Evolutionary conservation across 2,888 invertebrate genomes (phyloP).

Genomic region (Stenurella melanura): DNA sequence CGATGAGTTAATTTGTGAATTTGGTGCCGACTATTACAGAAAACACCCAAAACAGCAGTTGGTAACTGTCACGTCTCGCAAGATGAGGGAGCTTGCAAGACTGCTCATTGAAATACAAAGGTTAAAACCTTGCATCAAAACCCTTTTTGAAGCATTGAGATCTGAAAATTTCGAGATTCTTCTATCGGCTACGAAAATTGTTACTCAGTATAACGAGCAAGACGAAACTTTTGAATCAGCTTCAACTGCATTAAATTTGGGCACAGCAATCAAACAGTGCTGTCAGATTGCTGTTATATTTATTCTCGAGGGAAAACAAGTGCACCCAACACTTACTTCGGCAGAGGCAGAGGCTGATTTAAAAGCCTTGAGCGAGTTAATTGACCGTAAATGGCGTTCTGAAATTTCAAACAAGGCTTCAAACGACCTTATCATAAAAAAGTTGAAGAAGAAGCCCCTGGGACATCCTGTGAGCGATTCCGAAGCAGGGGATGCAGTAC

Average conservation of each 20-base stretch:
- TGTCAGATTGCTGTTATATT: background rate
- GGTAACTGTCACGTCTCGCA: background rate
- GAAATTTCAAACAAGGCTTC: background rate
- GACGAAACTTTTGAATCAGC: background rate
- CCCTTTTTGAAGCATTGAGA: background rate
- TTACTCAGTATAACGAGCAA: background rate
- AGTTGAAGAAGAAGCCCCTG: background rate
- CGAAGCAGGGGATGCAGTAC: no score
- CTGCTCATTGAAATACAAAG: background rate
- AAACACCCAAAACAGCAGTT: background rate
- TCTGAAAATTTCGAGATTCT: background rate
- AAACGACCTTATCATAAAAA: conserved; percentile 38
- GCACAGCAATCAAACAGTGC: background rate
- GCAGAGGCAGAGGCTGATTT: background rate
- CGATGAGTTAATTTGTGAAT: background rate
- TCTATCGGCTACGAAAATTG: background rate
- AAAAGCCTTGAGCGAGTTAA: background rate
- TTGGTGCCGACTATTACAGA: background rate
- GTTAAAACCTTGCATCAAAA: background rate
- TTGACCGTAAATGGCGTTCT: background rate
- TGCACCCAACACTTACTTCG: background rate
- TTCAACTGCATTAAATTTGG: background rate
- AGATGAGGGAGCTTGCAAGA: background rate
- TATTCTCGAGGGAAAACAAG: background rate
- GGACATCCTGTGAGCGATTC: no score